These are phyloP conservation scores for Equus przewalskii DNA, from an alignment of 2,113 vertebrate species.

Conservation along the genomic window DNA sequence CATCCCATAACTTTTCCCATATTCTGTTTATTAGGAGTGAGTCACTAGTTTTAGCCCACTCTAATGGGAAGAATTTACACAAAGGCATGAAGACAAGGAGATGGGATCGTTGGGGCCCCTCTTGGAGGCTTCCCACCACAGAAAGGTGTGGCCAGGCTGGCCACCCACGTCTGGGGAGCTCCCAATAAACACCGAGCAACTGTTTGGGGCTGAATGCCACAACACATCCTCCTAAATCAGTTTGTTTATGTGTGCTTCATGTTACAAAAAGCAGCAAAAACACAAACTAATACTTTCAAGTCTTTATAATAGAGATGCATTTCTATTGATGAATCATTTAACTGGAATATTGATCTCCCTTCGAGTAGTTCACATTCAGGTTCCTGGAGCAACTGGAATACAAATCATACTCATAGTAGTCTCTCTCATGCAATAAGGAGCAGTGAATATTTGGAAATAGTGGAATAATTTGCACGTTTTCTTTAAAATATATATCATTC, in stretches of 20 bases:
- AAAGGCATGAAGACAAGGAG: background rate
- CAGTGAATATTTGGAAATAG: background rate
- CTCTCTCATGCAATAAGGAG: too few relatives aligned
- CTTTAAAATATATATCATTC: background rate
- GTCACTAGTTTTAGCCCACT: background rate
- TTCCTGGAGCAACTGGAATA: background rate
- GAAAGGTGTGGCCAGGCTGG: background rate
- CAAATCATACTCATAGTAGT: background rate
- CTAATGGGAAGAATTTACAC: rapidly evolving
- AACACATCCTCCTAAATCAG: background rate
- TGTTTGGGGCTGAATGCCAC: background rate
- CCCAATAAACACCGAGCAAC: too few relatives aligned
- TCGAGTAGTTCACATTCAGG: background rate
- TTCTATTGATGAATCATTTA: background rate
- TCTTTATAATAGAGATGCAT: background rate
- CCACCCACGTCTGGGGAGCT: background rate
- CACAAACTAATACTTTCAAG: background rate
- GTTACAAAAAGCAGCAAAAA: background rate
- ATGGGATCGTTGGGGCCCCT: rapidly evolving
- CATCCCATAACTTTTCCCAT: rapidly evolving
- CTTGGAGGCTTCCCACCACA: background rate
- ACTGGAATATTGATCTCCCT: background rate
- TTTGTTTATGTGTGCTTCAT: background rate
- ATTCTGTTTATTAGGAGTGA: background rate
- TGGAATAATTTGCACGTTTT: background rate